Conservation (phyloP, 30 jellyfish, hydroid and myxozoan genomes). For the Clytia hemisphaerica region DNA sequence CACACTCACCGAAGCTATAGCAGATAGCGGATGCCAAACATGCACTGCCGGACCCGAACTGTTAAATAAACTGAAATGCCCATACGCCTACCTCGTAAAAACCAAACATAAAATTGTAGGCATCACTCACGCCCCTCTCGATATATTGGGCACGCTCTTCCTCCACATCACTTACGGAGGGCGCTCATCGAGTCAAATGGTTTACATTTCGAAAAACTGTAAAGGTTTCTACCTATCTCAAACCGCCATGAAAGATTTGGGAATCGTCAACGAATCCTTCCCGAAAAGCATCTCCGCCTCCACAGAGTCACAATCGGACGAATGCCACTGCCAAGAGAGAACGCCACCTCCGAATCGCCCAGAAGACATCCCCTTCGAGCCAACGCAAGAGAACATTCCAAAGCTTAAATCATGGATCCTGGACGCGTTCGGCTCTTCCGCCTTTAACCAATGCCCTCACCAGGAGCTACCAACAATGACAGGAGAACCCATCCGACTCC, state of each 20-base stretch:
- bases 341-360: constrained; percentile 1
- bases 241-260: constrained; percentile 21
- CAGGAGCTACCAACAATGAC: constrained; percentile 19
- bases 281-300: too few species aligned
- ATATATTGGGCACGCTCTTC: constrained; percentile 9
- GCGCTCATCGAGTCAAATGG: background rate
- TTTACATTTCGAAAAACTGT: too few species aligned
- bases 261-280: background rate
- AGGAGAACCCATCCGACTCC: constrained; percentile 7
- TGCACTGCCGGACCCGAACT: constrained; percentile 31
- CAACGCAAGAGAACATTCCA: background rate
- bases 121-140: constrained; percentile 14
- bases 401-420: constrained; percentile 7
- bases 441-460: constrained; percentile 25
- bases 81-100: background rate
- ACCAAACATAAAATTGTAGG: constrained; percentile 14
- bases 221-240: constrained; percentile 16
- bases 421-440: background rate
- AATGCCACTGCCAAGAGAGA: too few species aligned
- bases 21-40: constrained; percentile 20
- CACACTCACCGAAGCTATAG: background rate
- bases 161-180: too few species aligned
- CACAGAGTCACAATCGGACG: background rate
- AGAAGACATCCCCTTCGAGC: background rate
- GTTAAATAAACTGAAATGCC: constrained; percentile 1